phyloP scores from a whole-genome alignment of 2,888 invertebrate species.

The Epinotia brunnichana region DNA sequence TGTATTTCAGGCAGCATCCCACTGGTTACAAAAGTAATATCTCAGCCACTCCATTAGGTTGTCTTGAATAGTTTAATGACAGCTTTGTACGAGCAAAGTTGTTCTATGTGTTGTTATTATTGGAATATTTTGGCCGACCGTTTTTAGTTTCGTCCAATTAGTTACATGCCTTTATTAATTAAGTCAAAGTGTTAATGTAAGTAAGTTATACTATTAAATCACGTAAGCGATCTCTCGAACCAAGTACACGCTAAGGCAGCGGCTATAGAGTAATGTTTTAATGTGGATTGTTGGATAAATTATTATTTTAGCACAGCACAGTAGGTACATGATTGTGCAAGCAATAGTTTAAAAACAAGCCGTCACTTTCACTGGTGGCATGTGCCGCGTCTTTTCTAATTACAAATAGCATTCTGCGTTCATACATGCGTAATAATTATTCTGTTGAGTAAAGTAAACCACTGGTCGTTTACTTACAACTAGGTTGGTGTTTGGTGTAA shows the following conservation, averaged over 20 bases:
- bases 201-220: constrained; percentile 33
- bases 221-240: constrained; percentile 34
- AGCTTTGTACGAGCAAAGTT: constrained; percentile 24
- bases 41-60: constrained; percentile 7
- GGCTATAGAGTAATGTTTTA: constrained; percentile 18
- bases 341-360: constrained; percentile 16
- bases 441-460: not conserved
- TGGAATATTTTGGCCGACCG: constrained; percentile 35
- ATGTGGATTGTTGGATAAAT: not conserved
- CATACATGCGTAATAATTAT: constrained; percentile 20
- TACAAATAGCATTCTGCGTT: constrained; percentile 22
- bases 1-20: not conserved
- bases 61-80: not conserved
- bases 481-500: not conserved
- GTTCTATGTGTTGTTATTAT: constrained; percentile 33
- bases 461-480: not conserved
- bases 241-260: constrained; percentile 11
- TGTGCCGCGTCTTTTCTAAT: constrained; percentile 23
- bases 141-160: constrained; percentile 42
- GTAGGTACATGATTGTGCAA: constrained; percentile 5
- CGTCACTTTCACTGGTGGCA: constrained; percentile 25
- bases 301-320: not conserved
- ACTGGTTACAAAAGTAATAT: not conserved
- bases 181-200: constrained; percentile 30
- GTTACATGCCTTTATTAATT: constrained; percentile 37